Evolutionary conservation across 2,797 vertebrate genomes (phyloP), one percentile per base, ranked within the genome.

Genomic region (Distichodus sexfasciatus): DNA sequence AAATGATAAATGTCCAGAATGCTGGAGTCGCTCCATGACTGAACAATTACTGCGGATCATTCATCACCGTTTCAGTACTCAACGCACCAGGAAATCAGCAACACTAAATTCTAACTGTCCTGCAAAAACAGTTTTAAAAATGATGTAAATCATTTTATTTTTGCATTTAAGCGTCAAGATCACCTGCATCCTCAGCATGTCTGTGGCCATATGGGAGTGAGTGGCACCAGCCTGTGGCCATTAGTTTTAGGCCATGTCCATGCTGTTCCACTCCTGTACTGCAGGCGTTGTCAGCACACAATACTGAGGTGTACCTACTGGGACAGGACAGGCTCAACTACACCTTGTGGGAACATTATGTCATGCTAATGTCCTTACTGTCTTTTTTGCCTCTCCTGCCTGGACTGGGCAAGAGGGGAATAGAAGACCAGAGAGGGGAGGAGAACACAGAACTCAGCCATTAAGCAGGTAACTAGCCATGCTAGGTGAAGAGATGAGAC

Each of bases 401-500:
- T 50, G 46, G 51, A 29, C 59, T 50, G 29, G 44, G 67, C 26
- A 29, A 54, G 35, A 23, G 8, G 29, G 24, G 24, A 53, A 12
- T 17, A 12, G 4, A n/a, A 40, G 50, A 19, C 17, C 40, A 14
- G 40, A 8, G 9, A n/a, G 23, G 3, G 31, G 36, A 15, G 4
- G 63, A 61, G 48, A 66, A 63, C 69, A 66, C 40, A 15, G n/a
- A 68, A 68, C 59, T 76, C 65, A 54, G 72, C 77, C 66, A 55
- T 69, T 63, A 74, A 78, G 69, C 46, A 41, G 76, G 65, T 29
- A 73, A 63, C 26, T 23, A 11, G 29, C 65, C 67, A 68, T 33
- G 46, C 72, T 78, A 81, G 79, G 83, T 82, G 81, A 80, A 75
- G 64, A 55, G 47, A 72, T 79, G 75, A 71, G 74, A 66, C 38